These are phyloP conservation scores for Cossypha polioptera DNA, from an alignment of 2,797 vertebrate species.

Conservation along the genomic window DNA sequence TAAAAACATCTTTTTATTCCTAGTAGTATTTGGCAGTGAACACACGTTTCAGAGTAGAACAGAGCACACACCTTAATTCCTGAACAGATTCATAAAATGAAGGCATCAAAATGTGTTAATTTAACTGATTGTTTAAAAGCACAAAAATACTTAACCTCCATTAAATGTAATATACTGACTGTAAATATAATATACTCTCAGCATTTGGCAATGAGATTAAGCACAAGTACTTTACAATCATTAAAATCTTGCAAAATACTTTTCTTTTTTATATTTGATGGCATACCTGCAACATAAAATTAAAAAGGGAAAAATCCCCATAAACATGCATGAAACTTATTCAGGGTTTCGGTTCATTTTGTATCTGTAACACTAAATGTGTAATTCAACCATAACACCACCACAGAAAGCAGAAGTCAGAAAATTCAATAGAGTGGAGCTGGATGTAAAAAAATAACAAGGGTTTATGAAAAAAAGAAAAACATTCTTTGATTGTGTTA, in stretches of 20 bases:
- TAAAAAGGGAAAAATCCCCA: not conserved
- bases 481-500: not conserved
- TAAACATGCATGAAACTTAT: not conserved
- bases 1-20: not conserved
- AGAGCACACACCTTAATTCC: not conserved
- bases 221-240: not conserved
- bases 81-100: not conserved
- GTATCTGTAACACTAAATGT: not conserved
- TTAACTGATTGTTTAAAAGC: not conserved
- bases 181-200: not conserved
- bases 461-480: conserved; percentile 27
- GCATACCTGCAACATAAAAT: not conserved
- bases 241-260: not conserved
- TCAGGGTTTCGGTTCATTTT: conserved; percentile 4
- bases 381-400: not conserved
- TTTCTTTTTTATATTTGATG: not conserved
- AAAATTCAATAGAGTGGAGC: not conserved
- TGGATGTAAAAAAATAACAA: conserved; percentile 19
- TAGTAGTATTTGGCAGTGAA: not conserved
- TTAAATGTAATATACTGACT: not conserved
- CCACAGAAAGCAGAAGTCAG: not conserved
- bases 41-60: not conserved
- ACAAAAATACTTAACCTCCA: not conserved
- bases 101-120: not conserved
- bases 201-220: not conserved